Percentiles rank a stretch among this genome's conserved stretches.
Conservation (phyloP, 2,888 invertebrate species). For the Vesta saturnalis region DNA sequence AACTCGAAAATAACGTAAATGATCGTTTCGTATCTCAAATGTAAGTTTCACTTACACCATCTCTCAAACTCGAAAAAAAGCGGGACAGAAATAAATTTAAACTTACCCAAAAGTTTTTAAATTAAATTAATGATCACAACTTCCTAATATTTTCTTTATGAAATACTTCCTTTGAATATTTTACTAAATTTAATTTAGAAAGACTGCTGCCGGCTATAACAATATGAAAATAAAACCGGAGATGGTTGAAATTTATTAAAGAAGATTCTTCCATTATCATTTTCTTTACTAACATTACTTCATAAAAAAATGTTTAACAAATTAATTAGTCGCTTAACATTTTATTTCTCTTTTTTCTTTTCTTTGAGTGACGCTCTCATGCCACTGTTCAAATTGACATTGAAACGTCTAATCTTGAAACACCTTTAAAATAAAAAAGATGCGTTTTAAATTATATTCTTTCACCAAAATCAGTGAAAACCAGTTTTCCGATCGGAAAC, state of each 20-base stretch:
- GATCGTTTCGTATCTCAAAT: background rate
- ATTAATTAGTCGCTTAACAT: conserved; percentile 3
- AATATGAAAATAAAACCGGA: conserved; percentile 14
- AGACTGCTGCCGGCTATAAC: conserved; percentile 15
- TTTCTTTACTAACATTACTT: conserved; percentile 9
- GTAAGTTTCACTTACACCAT: background rate
- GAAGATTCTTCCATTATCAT: conserved; percentile 14
- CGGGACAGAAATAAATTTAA: conserved; percentile 7
- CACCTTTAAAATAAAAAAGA: background rate
- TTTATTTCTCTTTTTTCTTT: background rate
- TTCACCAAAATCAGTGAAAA: too few species aligned
- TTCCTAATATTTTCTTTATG: conserved; percentile 15
- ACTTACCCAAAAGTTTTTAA: conserved; percentile 8
- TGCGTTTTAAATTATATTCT: too few species aligned
- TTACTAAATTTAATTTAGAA: conserved; percentile 15
- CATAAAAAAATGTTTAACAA: conserved; percentile 2
- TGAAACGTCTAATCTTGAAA: background rate
- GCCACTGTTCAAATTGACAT: background rate
- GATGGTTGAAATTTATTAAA: conserved; percentile 14
- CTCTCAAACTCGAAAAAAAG: background rate
- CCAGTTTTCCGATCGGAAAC: too few species aligned
- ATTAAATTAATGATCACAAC: conserved; percentile 15
- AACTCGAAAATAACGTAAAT: background rate
- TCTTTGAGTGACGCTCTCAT: background rate
- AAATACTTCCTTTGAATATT: conserved; percentile 15